phyloP scores from a whole-genome alignment of 2,888 invertebrate species.

The Nomada lathburiana region DNA sequence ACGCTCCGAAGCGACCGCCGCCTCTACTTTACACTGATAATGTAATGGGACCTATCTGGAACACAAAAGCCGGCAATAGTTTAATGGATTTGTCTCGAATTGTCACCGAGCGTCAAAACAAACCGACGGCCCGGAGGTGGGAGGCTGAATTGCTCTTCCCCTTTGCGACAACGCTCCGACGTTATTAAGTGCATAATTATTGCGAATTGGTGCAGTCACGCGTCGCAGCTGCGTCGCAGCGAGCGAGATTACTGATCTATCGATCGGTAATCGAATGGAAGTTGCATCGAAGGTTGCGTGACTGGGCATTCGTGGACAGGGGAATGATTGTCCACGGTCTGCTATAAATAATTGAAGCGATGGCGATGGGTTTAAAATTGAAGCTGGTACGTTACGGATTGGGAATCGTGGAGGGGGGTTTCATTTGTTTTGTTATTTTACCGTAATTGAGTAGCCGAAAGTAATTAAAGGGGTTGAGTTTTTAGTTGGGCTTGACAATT shows the following conservation, averaged over 20 bases:
- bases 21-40: constrained; percentile 82
- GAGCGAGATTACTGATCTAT: constrained; percentile 17
- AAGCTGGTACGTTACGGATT: neutral
- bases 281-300: neutral
- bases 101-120: constrained; percentile 78
- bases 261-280: constrained; percentile 32
- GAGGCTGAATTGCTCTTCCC: constrained; percentile 29
- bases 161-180: constrained; percentile 27
- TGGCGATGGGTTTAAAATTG: neutral
- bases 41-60: constrained; percentile 81
- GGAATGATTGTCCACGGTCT: neutral
- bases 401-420: neutral
- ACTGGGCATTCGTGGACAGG: neutral
- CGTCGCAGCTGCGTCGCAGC: constrained; percentile 40
- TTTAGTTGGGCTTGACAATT: neutral
- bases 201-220: constrained; percentile 21
- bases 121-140: constrained; percentile 61
- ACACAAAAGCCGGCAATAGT: constrained; percentile 81
- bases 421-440: no score
- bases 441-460: no score
- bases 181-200: constrained; percentile 55
- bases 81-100: constrained; percentile 81
- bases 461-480: no score
- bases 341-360: no score
- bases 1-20: constrained; percentile 64